phyloP scores from a whole-genome alignment of 92 coral and sea anemone genomes.

The Pocillopora meandrina region DNA sequence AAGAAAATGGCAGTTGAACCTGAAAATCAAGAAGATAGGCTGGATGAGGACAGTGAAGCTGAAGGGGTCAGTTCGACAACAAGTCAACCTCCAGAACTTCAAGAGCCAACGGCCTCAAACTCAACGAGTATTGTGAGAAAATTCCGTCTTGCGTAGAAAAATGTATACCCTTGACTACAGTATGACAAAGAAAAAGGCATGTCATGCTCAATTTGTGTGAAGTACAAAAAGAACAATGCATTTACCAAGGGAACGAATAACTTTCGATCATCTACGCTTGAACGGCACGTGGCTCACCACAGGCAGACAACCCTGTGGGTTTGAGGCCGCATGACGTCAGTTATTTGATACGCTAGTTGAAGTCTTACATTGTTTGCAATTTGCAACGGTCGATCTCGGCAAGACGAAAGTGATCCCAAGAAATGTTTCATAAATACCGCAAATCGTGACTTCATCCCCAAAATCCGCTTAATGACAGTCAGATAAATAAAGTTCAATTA shows the following conservation, averaged over 20 bases:
- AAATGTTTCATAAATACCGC: too few species aligned
- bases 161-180: conserved; percentile 46
- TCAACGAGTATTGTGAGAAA: conserved; percentile 48
- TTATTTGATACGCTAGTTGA: too few species aligned
- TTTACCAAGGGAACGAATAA: conserved; percentile 46
- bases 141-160: conserved; percentile 40
- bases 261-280: conserved; percentile 44
- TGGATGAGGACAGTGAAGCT: background rate
- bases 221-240: conserved; percentile 36
- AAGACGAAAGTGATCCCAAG: too few species aligned
- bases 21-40: conserved; percentile 4
- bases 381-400: too few species aligned
- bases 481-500: too few species aligned
- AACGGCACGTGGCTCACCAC: conserved; percentile 50
- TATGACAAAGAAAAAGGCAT: conserved; percentile 42
- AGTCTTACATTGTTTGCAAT: too few species aligned
- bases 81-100: conserved; percentile 29
- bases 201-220: conserved; percentile 52
- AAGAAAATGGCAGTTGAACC: conserved; percentile 8
- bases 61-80: background rate
- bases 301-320: background rate
- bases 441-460: too few species aligned
- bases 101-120: conserved; percentile 38
- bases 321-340: too few species aligned
- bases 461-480: too few species aligned